Evolutionary conservation across 2,113 vertebrate genomes (phyloP).

Genomic region (Sturnira hondurensis): DNA sequence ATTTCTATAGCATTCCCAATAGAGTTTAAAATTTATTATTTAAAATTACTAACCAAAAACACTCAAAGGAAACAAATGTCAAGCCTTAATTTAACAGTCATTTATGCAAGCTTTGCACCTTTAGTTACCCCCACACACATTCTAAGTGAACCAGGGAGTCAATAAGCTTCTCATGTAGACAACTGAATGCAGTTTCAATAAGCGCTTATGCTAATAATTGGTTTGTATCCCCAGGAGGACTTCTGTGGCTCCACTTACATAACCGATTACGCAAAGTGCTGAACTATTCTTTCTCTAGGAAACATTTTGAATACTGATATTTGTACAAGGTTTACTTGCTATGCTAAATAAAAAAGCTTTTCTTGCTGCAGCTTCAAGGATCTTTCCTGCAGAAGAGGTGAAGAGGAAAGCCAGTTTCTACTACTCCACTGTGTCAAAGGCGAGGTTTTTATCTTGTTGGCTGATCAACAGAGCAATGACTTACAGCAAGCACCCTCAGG

Average conservation of each 20-base stretch:
- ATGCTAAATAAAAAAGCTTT: conserved; percentile 37
- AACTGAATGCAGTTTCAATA: conserved; percentile 35
- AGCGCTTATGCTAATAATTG: conserved; percentile 7
- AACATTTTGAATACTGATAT: conserved; percentile 49
- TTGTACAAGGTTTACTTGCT: conserved; percentile 41
- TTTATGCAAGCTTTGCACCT: not conserved
- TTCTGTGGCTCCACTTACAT: conserved; percentile 40
- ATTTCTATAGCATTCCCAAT: conserved; percentile 24
- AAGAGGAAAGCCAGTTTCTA: conserved; percentile 43
- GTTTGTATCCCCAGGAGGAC: conserved; percentile 26
- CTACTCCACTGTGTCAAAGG: conserved; percentile 37
- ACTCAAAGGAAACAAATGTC: conserved; percentile 38
- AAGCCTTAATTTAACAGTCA: conserved; percentile 38
- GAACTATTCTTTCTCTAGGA: conserved; percentile 43
- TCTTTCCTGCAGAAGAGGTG: conserved; percentile 3
- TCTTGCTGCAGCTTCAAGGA: not conserved
- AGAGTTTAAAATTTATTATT: too few species aligned
- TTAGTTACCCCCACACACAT: not conserved
- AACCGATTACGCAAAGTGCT: conserved; percentile 19
- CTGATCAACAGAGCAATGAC: conserved; percentile 36
- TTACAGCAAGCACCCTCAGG: conserved; percentile 30
- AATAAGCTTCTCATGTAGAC: conserved; percentile 8
- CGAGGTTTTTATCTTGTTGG: conserved; percentile 33
- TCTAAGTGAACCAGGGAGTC: not conserved
- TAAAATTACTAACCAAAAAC: conserved; percentile 46